A percentile compares a stretch with the other conserved stretches of the same genome.
Conservation (phyloP, 2,113 vertebrate genomes). For the Peromyscus californicus region DNA sequence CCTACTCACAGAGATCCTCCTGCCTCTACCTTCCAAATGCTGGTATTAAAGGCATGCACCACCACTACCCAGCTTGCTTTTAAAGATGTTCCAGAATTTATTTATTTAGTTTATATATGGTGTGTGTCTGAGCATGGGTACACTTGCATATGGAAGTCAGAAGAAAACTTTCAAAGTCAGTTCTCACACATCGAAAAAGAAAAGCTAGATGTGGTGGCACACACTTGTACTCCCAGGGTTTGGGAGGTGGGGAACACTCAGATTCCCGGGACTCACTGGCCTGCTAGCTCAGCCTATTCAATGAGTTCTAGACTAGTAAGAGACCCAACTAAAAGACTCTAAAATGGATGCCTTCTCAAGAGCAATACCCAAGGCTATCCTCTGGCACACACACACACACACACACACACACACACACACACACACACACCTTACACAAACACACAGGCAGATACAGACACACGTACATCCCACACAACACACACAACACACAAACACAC, state of each 20-base stretch:
- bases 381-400: not conserved
- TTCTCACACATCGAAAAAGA: not conserved
- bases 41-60: no score
- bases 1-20: not conserved
- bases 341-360: not conserved
- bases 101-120: not conserved
- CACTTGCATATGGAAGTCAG: not conserved
- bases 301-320: not conserved
- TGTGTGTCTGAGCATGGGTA: not conserved
- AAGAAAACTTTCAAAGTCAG: no score
- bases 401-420: rapidly evolving
- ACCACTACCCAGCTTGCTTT: no score
- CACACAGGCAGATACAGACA: not conserved
- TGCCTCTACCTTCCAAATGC: not conserved
- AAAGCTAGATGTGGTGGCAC: not conserved
- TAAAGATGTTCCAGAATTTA: not conserved
- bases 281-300: not conserved
- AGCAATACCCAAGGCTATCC: not conserved
- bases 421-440: not conserved
- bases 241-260: not conserved
- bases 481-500: not conserved
- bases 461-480: not conserved
- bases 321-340: not conserved
- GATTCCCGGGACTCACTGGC: not conserved
- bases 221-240: not conserved